phyloP scores from a whole-genome alignment of 2,888 invertebrate genomes.

The Autographa pulchrina region DNA sequence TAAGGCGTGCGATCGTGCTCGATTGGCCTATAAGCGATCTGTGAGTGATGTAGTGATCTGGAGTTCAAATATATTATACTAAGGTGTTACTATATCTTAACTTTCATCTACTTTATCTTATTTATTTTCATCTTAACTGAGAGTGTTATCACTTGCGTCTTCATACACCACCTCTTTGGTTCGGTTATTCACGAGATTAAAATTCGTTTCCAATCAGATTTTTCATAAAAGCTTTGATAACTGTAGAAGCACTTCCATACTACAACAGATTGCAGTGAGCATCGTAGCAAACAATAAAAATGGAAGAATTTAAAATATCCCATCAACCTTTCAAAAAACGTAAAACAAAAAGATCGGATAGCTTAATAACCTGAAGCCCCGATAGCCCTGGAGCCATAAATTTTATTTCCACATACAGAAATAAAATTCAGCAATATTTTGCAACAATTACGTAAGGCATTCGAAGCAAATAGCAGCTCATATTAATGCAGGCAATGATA shows the following conservation, averaged over 20 bases:
- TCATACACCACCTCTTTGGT: neutral
- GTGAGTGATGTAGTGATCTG: slow-evolving; percentile 37
- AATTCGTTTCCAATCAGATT: neutral
- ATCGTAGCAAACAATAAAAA: neutral
- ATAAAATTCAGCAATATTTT: slow-evolving; percentile 44
- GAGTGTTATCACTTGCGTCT: neutral
- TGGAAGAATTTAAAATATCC: neutral
- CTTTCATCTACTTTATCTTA: slow-evolving; percentile 19
- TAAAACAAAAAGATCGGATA: neutral
- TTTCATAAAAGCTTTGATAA: neutral
- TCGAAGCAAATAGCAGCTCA: slow-evolving; percentile 36
- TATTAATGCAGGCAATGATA: slow-evolving; percentile 47
- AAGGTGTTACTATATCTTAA: slow-evolving; percentile 18
- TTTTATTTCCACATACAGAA: slow-evolving; percentile 13
- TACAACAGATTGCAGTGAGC: neutral
- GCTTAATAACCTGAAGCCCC: slow-evolving; percentile 1
- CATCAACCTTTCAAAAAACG: neutral
- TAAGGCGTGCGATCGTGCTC: slow-evolving; percentile 51
- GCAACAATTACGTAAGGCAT: slow-evolving; percentile 33
- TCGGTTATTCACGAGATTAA: neutral
- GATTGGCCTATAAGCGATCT: slow-evolving; percentile 50
- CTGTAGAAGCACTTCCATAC: neutral
- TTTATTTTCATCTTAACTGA: slow-evolving; percentile 9
- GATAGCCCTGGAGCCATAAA: slow-evolving; percentile 10
- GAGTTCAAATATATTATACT: slow-evolving; percentile 21